Percentiles rank a stretch among this genome's conserved stretches.
Conservation (phyloP, 2,113 vertebrate genomes). For the human (Homo sapiens) region GRCh38 chr11:120623501-120624000, state of each 20-base stretch:
- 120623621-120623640: background rate
- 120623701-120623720: background rate
- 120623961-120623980: background rate
- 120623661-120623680: background rate
- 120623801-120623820: background rate
- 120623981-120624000: fast-evolving
- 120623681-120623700: background rate
- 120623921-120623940: background rate
- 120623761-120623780: background rate
- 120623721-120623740: background rate
- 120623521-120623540: background rate
- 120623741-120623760: background rate
- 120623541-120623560: background rate
- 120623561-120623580: background rate
- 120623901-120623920: background rate
- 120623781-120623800: background rate
- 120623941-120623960: background rate
- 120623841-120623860: fast-evolving
- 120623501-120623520: background rate
- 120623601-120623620: background rate
- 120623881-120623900: background rate
- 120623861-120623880: fast-evolving
- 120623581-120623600: background rate
- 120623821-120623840: background rate
- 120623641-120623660: background rate